Conservation (phyloP, 2,113 vertebrate species). For the Antennarius striatus region DNA sequence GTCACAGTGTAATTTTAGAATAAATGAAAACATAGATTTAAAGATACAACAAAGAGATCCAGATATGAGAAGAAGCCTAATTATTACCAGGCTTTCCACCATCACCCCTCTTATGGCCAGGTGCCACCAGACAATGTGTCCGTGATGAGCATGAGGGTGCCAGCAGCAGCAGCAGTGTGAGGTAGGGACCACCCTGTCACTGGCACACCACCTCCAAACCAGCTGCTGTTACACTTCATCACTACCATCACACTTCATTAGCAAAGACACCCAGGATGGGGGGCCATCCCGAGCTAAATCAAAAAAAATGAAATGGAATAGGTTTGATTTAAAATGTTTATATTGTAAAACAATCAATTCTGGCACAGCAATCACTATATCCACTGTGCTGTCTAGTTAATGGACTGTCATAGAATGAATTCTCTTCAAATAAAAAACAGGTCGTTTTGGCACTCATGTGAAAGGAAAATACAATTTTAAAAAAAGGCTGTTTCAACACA, state of each 20-base stretch:
- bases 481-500: too few relatives aligned
- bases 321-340: constrained; percentile 22
- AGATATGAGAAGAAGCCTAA: constrained; percentile 22
- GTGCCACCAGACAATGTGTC: constrained; percentile 69
- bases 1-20: constrained; percentile 14
- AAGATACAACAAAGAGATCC: constrained; percentile 1
- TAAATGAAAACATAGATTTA: constrained; percentile 15
- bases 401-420: neutral
- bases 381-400: too few relatives aligned
- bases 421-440: neutral
- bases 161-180: constrained; percentile 58
- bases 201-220: constrained; percentile 58
- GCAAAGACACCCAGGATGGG: constrained; percentile 45
- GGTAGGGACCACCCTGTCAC: constrained; percentile 70
- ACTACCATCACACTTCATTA: constrained; percentile 69
- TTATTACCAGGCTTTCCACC: constrained; percentile 46
- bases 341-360: neutral
- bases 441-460: neutral
- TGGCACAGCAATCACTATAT: too few relatives aligned
- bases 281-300: constrained; percentile 30
- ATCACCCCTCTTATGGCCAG: constrained; percentile 53
- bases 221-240: constrained; percentile 69
- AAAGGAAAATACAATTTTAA: neutral
- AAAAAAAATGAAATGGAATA: constrained; percentile 20
- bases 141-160: constrained; percentile 75